Evolutionary conservation across 2,797 vertebrate species (phyloP), one percentile per base, ranked within the genome.

Genomic region (Apogon hyalosoma): DNA sequence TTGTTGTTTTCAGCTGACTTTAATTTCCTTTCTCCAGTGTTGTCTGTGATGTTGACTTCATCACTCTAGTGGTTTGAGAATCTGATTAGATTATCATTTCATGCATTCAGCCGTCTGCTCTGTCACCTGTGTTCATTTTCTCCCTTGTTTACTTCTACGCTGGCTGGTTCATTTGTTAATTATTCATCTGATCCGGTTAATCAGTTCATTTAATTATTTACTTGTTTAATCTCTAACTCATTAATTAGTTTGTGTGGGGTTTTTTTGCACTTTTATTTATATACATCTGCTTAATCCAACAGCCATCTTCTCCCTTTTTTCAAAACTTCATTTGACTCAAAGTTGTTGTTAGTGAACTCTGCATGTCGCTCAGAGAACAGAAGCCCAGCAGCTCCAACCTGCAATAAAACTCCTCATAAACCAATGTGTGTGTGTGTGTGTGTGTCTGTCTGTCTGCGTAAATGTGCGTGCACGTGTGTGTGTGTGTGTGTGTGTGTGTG

Each of bases 261-360:
- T 36, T 36, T 36, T 59, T 59, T 33, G 24, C 24, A 28, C 24
- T 19, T 12, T n/a, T 2, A 11, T 38, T 59, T 53, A 50, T 15
- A 39, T 24, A 16, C 45, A 21, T 42, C 50, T 15, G 45, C 48
- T 69, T 57, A 59, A 72, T 72, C 21, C 19, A 41, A 48, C 11
- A 0, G 60, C 73, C 61, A 13, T 43, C 31, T 15, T 46, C 31
- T 42, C 18, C 21, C 3, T 16, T 48, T 31, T 47, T 4, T 36
- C 18, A 42, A 24, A 65, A 50, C 39, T 39, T 72, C 18, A 36
- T 38, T 55, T 46, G 51, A 55, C 50, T 58, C 42, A 73, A 81
- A 47, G 11, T 47, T 66, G 31, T 74, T 71, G 62, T 75, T 71
- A 73, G 74, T 51, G 55, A 84, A 66, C 67, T 71, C 70, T 56